phyloP scores from a whole-genome alignment of 2,113 vertebrate genomes.

The Beaufortia kweichowensis region DNA sequence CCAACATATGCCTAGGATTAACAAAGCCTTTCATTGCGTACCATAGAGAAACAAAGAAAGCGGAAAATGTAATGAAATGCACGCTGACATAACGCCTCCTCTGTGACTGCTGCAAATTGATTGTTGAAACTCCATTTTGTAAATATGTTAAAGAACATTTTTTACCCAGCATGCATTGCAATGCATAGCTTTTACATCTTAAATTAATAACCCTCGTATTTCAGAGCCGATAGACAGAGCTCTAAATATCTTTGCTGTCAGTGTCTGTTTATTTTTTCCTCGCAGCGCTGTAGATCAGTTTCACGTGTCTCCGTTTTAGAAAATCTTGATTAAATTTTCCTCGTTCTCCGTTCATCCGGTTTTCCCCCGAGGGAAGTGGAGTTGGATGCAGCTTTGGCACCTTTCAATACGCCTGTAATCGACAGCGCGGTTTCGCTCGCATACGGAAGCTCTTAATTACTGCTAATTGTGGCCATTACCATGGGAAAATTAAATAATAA shows the following conservation, averaged over 20 bases:
- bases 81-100: conserved; percentile 27
- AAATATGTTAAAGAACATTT: conserved; percentile 28
- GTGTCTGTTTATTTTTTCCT: background rate
- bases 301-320: conserved; percentile 13
- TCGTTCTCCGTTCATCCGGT: background rate
- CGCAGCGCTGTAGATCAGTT: background rate
- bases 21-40: conserved; percentile 53
- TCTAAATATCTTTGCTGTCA: conserved; percentile 10
- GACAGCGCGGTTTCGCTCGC: conserved; percentile 42
- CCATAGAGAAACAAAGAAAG: conserved; percentile 42
- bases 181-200: background rate
- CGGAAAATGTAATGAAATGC: conserved; percentile 48
- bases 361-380: background rate
- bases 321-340: conserved; percentile 24
- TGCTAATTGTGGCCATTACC: conserved; percentile 87
- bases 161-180: conserved; percentile 6
- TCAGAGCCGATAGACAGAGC: background rate
- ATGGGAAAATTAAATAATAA: conserved; percentile 75
- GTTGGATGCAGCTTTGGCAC: conserved; percentile 29
- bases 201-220: conserved; percentile 4
- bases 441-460: conserved; percentile 81
- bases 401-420: conserved; percentile 55
- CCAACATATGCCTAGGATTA: conserved; percentile 52
- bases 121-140: conserved; percentile 41
- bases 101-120: conserved; percentile 35